Evolutionary conservation across 2,797 vertebrate genomes (phyloP), one percentile per base, ranked within the genome.

Genomic region (Holocentrus rufus): DNA sequence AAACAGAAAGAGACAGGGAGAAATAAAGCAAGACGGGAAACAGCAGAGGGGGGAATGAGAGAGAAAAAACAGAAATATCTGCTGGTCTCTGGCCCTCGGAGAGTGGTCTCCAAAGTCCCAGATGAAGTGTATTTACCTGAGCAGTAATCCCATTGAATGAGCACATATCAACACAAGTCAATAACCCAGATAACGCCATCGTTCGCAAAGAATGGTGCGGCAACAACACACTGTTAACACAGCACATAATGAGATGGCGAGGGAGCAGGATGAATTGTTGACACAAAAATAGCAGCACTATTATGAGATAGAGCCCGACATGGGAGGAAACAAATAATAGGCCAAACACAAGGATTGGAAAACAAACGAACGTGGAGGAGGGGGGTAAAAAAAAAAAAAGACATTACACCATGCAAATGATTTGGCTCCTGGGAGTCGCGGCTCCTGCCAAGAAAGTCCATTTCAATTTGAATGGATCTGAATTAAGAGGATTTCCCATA

Each of bases 401-500:
- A 88, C 76, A 88, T 90, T 89, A 91, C 79, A 91, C 87, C 89
- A 89, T 93, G 91, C 90, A 92, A 93, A 93, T 92, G 88, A 91
- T 88, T 92, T 94, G 93, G 93, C 92, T 89, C 88, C 78, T 80
- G 74, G 87, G 80, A 90, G 87, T 80, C 77, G 63, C 69, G 64
- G 79, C 82, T 79, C 84, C 90, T 91, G 92, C 93, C 93, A 93
- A 92, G 81, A 90, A 92, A 94, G 91, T 91, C 89, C 86, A 93
- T 93, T 93, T 94, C 88, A 91, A 92, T 93, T 93, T 93, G 92
- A 93, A 94, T 91, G 88, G 88, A 90, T 93, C 85, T 89, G 89
- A 94, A 94, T 93, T 93, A 93, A 94, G 91, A 93, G 92, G 93
- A 93, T 93, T 94, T 92, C 87, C 90, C 87, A 90, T 89, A 89